phyloP scores from a whole-genome alignment of 2,888 invertebrate genomes.

The Mesoligia furuncula region DNA sequence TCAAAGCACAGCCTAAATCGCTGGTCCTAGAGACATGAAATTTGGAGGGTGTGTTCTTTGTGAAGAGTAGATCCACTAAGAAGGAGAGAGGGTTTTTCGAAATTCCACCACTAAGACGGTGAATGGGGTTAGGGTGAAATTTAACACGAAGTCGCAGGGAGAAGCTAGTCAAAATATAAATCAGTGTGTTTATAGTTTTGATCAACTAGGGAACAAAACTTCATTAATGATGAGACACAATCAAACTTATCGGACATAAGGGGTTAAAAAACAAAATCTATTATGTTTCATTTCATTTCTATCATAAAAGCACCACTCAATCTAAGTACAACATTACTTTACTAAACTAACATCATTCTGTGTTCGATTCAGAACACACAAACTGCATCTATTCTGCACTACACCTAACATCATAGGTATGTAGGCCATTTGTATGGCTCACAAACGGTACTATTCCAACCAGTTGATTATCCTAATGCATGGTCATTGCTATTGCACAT shows the following conservation, averaged over 20 bases:
- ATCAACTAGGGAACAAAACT: background rate
- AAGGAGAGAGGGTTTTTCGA: too few relatives aligned
- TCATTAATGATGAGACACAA: too few relatives aligned
- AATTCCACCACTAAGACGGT: too few relatives aligned
- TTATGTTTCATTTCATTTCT: background rate
- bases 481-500: constrained; percentile 44
- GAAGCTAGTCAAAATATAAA: background rate
- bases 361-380: constrained; percentile 23
- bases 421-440: constrained; percentile 50
- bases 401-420: constrained; percentile 43
- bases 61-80: too few relatives aligned
- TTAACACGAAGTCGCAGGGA: too few relatives aligned
- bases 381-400: constrained; percentile 32
- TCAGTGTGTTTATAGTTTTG: background rate
- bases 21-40: too few relatives aligned
- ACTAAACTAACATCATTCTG: background rate
- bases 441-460: constrained; percentile 57
- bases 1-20: too few relatives aligned
- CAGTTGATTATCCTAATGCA: constrained; percentile 58
- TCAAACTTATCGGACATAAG: background rate
- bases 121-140: too few relatives aligned
- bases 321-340: background rate
- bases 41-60: too few relatives aligned
- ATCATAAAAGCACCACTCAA: background rate
- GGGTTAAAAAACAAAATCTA: too few relatives aligned